Percentiles rank a stretch among this genome's conserved stretches.
Conservation (phyloP, 2,888 invertebrate species). For the Galerucella nymphaeae region DNA sequence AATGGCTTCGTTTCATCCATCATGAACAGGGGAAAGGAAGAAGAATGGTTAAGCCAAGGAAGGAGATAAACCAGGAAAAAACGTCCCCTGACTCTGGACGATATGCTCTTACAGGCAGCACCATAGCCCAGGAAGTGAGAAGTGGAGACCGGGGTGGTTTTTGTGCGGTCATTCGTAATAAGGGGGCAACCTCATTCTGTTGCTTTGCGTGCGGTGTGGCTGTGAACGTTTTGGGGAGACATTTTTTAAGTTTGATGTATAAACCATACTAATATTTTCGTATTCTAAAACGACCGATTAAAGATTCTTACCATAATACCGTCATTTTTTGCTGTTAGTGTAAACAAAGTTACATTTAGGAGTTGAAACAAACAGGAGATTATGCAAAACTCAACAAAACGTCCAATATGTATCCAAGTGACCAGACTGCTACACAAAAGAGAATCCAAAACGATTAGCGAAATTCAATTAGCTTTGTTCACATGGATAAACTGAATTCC, state of each 20-base stretch:
- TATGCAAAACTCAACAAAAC: conserved; percentile 17
- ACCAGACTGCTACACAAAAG: conserved; percentile 16
- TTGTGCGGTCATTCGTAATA: too few relatives aligned
- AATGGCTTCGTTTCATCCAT: background rate
- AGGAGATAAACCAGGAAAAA: too few relatives aligned
- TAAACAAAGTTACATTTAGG: background rate
- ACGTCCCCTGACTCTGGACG: too few relatives aligned
- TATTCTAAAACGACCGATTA: background rate
- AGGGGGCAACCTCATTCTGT: too few relatives aligned
- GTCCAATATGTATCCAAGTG: conserved; percentile 1
- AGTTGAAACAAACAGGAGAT: conserved; percentile 3
- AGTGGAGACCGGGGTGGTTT: too few relatives aligned
- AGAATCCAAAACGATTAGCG: conserved; percentile 20
- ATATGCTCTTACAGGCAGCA: too few relatives aligned
- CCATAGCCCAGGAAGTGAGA: too few relatives aligned
- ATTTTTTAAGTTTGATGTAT: too few relatives aligned
- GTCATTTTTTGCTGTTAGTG: background rate
- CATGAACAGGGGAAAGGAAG: background rate
- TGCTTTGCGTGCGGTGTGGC: too few relatives aligned
- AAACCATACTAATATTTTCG: background rate
- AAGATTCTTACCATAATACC: background rate
- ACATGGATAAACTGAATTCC: conserved; percentile 28
- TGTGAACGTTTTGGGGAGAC: too few relatives aligned
- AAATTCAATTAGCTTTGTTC: conserved; percentile 25
- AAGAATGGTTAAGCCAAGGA: background rate